Evolutionary conservation across 2,888 invertebrate genomes (phyloP).

Genomic region (Noctua comes): DNA sequence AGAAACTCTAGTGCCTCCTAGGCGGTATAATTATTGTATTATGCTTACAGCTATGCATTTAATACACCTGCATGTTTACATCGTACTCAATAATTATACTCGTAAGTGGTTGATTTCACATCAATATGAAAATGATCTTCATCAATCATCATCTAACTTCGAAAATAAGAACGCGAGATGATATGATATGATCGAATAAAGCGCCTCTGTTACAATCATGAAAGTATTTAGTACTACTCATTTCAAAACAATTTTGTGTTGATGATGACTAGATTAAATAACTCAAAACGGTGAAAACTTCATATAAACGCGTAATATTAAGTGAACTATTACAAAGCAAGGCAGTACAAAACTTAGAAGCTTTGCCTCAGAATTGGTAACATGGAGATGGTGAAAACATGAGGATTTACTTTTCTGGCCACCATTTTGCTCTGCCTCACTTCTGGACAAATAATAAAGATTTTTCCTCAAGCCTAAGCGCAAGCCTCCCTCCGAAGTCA

Average conservation of each 20-base stretch:
- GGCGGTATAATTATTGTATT: neutral
- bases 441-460: neutral
- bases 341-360: neutral
- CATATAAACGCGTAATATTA: neutral
- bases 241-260: neutral
- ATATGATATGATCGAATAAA: neutral
- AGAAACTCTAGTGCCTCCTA: neutral
- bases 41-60: neutral
- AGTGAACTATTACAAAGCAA: neutral
- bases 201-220: neutral
- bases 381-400: neutral
- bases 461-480: too few species aligned
- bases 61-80: neutral
- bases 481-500: neutral
- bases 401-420: neutral
- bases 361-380: neutral
- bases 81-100: neutral
- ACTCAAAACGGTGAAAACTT: neutral
- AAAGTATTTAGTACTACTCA: neutral
- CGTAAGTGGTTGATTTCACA: neutral
- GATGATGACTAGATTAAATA: neutral
- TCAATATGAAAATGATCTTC: neutral
- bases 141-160: neutral
- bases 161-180: neutral
- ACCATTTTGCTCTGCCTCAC: neutral